Evolutionary conservation across 2,113 vertebrate genomes (phyloP).

Genomic region (Anthoscopus minutus): DNA sequence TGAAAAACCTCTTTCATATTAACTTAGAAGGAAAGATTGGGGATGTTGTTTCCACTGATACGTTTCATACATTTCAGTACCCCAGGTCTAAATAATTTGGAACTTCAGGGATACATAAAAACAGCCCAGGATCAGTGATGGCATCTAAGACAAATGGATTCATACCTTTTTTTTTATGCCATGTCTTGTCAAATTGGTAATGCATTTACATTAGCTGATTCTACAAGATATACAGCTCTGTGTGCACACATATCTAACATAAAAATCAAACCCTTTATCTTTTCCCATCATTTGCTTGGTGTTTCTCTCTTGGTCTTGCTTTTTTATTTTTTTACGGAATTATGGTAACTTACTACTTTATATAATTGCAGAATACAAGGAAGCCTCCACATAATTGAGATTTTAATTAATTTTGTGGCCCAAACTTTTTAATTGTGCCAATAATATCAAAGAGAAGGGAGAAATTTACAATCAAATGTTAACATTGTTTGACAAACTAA

Average conservation of each 20-base stretch:
- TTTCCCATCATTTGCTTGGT: background rate
- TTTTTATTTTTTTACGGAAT: background rate
- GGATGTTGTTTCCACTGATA: background rate
- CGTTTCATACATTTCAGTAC: background rate
- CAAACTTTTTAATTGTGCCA: background rate
- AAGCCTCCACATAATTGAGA: background rate
- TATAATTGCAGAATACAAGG: background rate
- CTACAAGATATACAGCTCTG: background rate
- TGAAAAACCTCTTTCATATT: background rate
- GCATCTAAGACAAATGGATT: slow-evolving; percentile 22
- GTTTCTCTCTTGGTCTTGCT: background rate
- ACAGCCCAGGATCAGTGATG: background rate
- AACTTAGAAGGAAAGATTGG: background rate
- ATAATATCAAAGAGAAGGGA: slow-evolving; percentile 11
- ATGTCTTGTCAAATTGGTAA: slow-evolving; percentile 6
- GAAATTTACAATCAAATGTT: background rate
- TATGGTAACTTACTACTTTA: background rate
- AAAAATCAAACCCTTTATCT: slow-evolving; percentile 18
- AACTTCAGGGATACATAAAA: slow-evolving; percentile 11
- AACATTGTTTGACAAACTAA: background rate
- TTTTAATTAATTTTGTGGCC: slow-evolving; percentile 42
- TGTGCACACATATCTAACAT: background rate
- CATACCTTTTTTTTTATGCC: background rate
- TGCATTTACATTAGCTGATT: background rate
- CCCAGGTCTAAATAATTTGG: background rate